Evolutionary conservation across 2,113 vertebrate genomes (phyloP), one percentile per base, ranked within the genome.

Genomic region (Nycticebus coucang): DNA sequence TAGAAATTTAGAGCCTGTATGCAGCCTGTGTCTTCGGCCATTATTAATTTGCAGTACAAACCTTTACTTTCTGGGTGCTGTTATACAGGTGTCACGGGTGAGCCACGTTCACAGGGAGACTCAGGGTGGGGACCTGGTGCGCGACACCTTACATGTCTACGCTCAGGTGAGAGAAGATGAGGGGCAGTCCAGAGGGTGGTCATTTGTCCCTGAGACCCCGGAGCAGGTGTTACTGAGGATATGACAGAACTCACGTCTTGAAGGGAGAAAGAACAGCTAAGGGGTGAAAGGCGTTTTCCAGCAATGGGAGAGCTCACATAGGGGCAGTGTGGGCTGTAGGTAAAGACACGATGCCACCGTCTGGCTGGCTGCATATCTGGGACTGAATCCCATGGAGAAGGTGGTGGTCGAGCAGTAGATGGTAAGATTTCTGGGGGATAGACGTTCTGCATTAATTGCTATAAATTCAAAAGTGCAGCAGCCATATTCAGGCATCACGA

Each of bases 121-220:
- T 24, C 11, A 3, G 53, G 24, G 26, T 72, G 18, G 28, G 18
- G 35, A 8, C 5, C 2, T 13, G 2, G 6, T 9, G 0, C 7
- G 12, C 1, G 0, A 0, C 5, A 1, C 21, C 13, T 0, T 11
- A 1, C 0, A 0, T 60, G 7, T 22, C 1, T 8, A 21, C 19
- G 2, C 12, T 12, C 2, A 24, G 45, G n/a, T 26, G 4, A 60
- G 10, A 13, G 18, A n/a, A 55, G 41, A 45, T 5, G n/a, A 66
- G 35, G 1, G 2, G 9, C 2, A 13, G 7, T 4, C 9, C 11
- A 21, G 55, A 35, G 50, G 28, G 33, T 14, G 3, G 15, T 53
- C 72, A 13, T 21, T 7, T 59, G n/a, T 53, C 37, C 37, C 0
- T 19, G 11, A n/a, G n/a, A 4, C 30, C 26, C 9, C 21, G 53